Base-by-base conservation (phyloP, 2,888 invertebrate genomes). In the Pediacus dermestoides region DNA sequence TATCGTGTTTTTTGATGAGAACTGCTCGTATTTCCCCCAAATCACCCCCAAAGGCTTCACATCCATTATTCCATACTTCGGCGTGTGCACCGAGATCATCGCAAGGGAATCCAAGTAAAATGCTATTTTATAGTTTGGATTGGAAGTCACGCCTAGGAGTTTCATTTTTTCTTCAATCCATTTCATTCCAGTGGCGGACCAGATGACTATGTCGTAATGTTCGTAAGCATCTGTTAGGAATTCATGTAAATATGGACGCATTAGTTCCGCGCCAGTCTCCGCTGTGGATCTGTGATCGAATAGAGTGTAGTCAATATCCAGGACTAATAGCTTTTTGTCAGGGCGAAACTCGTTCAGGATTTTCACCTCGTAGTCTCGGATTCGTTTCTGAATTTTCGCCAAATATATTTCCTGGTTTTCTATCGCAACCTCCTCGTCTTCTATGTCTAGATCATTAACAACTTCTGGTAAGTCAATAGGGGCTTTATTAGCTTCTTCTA, bases 151-250 rank as follows among this genome's bases (percentile, higher is more conserved):
- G 0, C 94, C 94, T 0, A 97, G 73, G 27, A 95, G 71, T 42
- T 86, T 82, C 94, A 97, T 94, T 70, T 96, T 96, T 60, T 94
- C 93, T 56, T 94, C 89, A 27, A 97, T 95, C 95, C 95, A 96
- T 60, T 91, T 93, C 94, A 96, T 95, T 44, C 89, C 88, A 0
- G 96, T 96, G 0, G 96, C 96, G 2, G 96, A 96, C 96, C 96
- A 97, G 51, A 97, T 95, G 1, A 91, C 94, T 51, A 96, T 95
- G 60, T 96, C 96, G 57, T 95, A 96, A 69, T 92, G 75, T 63
- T 82, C 80, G 60, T 93, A 93, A 0, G 91, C 88, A 1, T 82
- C 76, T 1, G 85, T 84, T 1, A 96, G 74, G 68, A 96, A 96
- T 67, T 96, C 95, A 64, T 97, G 96, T 16, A 96, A 77, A 67